phyloP scores from a whole-genome alignment of 1,140 invertebrate species.

The Samia ricini region DNA sequence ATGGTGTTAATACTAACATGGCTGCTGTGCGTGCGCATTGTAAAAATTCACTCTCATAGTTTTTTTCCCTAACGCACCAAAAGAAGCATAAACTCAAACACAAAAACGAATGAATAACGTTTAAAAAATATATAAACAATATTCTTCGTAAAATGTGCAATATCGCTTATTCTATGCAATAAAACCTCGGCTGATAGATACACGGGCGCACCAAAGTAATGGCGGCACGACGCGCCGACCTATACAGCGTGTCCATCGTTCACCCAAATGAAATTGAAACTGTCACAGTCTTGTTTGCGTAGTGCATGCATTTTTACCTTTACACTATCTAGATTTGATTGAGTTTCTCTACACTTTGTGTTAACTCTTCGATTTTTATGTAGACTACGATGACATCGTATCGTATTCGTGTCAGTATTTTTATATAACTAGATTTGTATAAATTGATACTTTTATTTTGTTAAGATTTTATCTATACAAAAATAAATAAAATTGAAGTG shows the following conservation, averaged over 20 bases:
- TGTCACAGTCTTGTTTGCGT: constrained; percentile 54
- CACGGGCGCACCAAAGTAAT: not conserved
- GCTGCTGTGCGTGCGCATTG: too few species aligned
- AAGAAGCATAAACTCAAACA: too few species aligned
- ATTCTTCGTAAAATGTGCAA: not conserved
- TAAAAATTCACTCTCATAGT: too few species aligned
- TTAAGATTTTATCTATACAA: too few species aligned
- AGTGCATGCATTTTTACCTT: constrained; percentile 46
- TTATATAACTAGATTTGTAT: not conserved
- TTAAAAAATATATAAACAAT: not conserved
- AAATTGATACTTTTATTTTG: too few species aligned
- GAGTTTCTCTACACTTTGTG: constrained; percentile 49
- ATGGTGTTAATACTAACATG: too few species aligned
- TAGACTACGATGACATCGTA: not conserved
- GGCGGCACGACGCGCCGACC: not conserved
- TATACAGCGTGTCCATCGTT: constrained; percentile 31
- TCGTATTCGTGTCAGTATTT: constrained; percentile 2
- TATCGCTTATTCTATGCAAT: constrained; percentile 26
- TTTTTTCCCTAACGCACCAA: too few species aligned
- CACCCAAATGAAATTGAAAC: constrained; percentile 65
- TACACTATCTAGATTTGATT: constrained; percentile 55
- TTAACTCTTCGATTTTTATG: constrained; percentile 10
- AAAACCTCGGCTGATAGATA: constrained; percentile 14
- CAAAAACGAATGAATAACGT: not conserved
- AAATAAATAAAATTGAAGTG: too few species aligned